Evolutionary conservation across 2,113 vertebrate genomes (phyloP).

Genomic region (Hemicordylus capensis): DNA sequence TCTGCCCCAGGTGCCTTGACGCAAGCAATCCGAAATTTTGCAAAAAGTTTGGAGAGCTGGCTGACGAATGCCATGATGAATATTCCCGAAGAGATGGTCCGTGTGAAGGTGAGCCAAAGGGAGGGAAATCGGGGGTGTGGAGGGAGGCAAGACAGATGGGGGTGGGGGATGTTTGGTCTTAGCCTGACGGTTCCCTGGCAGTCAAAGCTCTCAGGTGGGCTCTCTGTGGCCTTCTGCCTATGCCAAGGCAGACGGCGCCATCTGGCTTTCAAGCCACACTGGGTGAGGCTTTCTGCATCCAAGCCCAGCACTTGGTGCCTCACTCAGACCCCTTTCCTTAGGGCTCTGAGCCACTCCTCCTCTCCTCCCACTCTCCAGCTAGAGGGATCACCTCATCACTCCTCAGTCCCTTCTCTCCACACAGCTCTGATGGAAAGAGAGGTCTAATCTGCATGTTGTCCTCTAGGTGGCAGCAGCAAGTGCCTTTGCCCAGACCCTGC

Average conservation of each 20-base stretch:
- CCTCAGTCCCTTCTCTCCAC: background rate
- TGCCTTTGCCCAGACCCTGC: constrained; percentile 89
- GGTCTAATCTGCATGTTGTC: background rate
- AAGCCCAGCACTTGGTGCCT: background rate
- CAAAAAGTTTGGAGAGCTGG: constrained; percentile 93
- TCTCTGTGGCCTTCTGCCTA: no score
- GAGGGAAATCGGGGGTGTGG: fast-evolving
- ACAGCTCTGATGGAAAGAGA: background rate
- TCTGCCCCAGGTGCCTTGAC: constrained; percentile 89
- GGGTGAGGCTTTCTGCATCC: background rate
- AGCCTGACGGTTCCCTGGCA: no score
- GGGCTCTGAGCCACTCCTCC: background rate
- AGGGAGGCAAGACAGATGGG: background rate
- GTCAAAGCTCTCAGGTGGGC: background rate
- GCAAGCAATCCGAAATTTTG: constrained; percentile 94
- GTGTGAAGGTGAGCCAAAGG: constrained; percentile 83
- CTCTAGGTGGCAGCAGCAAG: constrained; percentile 85
- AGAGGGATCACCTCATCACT: background rate
- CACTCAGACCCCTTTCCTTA: no score
- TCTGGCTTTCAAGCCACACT: background rate
- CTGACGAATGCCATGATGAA: constrained; percentile 91
- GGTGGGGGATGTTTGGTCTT: no score
- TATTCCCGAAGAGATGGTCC: constrained; percentile 94
- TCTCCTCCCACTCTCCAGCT: no score
- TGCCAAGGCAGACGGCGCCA: background rate